Evolutionary conservation across 1,140 invertebrate genomes (phyloP), one percentile per base, ranked within the genome.

Genomic region (Semibalanus balanoides): DNA sequence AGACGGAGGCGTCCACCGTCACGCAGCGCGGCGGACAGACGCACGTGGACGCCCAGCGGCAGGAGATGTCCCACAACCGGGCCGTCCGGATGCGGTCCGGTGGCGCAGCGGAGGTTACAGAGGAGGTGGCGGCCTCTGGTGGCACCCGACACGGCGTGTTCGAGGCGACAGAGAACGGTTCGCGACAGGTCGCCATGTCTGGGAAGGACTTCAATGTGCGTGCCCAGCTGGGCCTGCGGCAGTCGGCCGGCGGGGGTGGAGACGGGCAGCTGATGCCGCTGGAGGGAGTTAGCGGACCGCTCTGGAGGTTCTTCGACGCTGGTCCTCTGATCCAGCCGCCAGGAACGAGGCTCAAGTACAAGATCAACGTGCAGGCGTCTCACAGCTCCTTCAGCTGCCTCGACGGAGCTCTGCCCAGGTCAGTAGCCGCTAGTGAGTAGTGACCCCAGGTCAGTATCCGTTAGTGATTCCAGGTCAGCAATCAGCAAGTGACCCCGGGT

Each of bases 261-360:
- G 51, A 25, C 14, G 51, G 51, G 1, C 51, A 64, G 51, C 9
- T 64, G 14, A 17, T 64, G 51, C 51, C 51, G 31, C 30, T 28
- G 31, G 74, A n/a, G 30, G 35, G 35, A 51, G 74, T 27, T 31
- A 74, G 70, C 69, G 73, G 71, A 29, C 25, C 69, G 29, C 27
- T 51, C 73, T 35, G 73, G 77, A 76, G 29, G 29, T 77, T 75
- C 74, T 64, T 64, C 51, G 51, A 64, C 51, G 22, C 22, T n/a
- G 76, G 69, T 27, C 76, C 31, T 29, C 69, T 75, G 73, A 64
- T 31, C 31, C 31, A 73, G 76, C 30, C 35, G 30, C 30, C 76
- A 27, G 28, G 51, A 27, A 75, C 40, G 76, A 31, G 51, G 19
- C 30, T 75, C 51, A 64, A 25, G 14, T 14, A 25, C 51, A 64